Evolutionary conservation across 2,797 vertebrate species (phyloP).

Genomic region (Vireo griseus): DNA sequence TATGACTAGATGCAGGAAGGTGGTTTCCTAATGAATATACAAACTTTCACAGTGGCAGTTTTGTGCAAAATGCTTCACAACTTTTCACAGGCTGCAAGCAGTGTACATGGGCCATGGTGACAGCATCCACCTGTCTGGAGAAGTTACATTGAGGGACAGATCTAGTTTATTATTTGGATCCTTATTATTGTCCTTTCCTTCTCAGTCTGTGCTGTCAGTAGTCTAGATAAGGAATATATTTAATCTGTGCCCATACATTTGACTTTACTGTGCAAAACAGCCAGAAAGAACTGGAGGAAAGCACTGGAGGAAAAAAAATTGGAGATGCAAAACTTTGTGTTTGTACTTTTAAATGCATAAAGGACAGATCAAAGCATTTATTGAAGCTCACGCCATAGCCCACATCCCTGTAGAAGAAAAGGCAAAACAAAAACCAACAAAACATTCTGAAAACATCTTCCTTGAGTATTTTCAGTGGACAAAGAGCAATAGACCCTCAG

Average conservation of each 20-base stretch:
- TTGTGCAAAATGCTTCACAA: background rate
- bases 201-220: background rate
- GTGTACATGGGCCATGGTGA: background rate
- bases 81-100: background rate
- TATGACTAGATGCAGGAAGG: background rate
- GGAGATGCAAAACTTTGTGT: background rate
- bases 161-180: background rate
- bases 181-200: background rate
- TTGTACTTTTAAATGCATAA: background rate
- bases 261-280: background rate
- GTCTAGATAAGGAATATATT: background rate
- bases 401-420: background rate
- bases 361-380: background rate
- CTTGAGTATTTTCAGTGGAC: background rate
- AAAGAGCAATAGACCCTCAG: background rate
- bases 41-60: background rate
- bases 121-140: background rate
- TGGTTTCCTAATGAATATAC: background rate
- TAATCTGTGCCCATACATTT: background rate
- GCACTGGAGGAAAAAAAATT: background rate
- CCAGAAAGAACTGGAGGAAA: background rate
- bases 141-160: background rate
- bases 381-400: background rate
- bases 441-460: background rate
- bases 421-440: background rate